Base-by-base conservation (phyloP, 1,140 invertebrate species). In the Drosophila willistoni region DNA sequence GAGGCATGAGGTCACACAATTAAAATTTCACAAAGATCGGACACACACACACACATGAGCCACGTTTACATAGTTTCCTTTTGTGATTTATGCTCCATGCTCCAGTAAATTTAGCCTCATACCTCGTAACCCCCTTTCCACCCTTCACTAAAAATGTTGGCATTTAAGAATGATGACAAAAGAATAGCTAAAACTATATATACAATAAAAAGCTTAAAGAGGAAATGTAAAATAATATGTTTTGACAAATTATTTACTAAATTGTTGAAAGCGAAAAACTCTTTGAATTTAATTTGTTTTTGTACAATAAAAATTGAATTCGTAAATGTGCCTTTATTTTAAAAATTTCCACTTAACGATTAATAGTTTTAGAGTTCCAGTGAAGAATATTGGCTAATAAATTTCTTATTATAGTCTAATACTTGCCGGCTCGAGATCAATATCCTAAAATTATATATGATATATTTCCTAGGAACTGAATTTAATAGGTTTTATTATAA, bases 21-120 rank as follows among this genome's bases (percentile, higher is more conserved):
- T 77, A 77, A 76, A 60, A 60, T 76, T 59, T 47, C 44, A n/a
- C 7, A 9, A 44, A 61, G 51, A 66, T 75, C 42, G 33, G 36
- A 12, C 56, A 36, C 56, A 68, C 41, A 56, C 19, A 25, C 22
- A 25, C 29, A 29, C 29, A 29, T 6, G 73, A 68, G 74, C 66
- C 82, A 82, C 83, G 83, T 79, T 83, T 83, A 73, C 67, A 78
- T 86, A 79, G 73, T 79, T 84, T 64, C 64, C 55, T 57, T 61
- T 77, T 65, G 44, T 87, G 83, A 87, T 87, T 87, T 87, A 87
- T 89, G 80, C 19, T 63, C 36, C 62, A 70, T 70, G 77, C 80
- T 77, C 65, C 54, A 89, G 70, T 74, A 73, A 89, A 64, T 80
- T 82, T 63, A 74, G 80, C 67, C 71, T 29, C 76, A 69, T 39